These are phyloP conservation scores for Heterohyrax brucei DNA, from an alignment of 2,797 vertebrate species.

Conservation along the genomic window DNA sequence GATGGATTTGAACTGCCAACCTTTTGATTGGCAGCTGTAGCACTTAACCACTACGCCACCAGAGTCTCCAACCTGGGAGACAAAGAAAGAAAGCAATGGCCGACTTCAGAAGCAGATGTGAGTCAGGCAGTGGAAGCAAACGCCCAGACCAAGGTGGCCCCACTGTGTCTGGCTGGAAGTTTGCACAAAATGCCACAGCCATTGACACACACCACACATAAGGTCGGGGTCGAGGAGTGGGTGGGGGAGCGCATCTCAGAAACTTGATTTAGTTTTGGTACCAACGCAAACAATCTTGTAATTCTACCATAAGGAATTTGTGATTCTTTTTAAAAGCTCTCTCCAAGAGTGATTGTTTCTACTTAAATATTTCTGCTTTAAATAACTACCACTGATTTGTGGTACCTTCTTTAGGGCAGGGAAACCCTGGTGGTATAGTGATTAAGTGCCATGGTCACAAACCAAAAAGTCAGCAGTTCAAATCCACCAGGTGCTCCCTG, in stretches of 20 bases:
- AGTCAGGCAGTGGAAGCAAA: background rate
- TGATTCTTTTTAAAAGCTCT: slow-evolving; percentile 42
- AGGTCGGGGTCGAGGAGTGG: background rate
- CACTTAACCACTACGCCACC: too few species aligned
- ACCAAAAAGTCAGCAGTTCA: too few species aligned
- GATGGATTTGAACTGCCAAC: too few species aligned
- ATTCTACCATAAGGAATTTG: slow-evolving; percentile 44
- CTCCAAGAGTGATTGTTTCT: slow-evolving; percentile 41
- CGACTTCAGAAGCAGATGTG: slow-evolving; percentile 52
- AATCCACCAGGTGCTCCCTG: too few species aligned
- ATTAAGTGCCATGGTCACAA: too few species aligned
- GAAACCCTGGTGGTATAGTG: too few species aligned
- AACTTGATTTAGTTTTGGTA: slow-evolving; percentile 26
- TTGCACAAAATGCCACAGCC: background rate
- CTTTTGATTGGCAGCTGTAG: too few species aligned
- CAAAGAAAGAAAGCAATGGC: background rate
- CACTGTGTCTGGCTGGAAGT: background rate
- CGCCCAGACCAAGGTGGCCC: background rate
- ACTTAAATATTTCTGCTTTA: background rate
- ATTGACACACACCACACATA: background rate
- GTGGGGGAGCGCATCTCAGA: background rate
- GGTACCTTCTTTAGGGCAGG: background rate
- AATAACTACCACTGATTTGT: slow-evolving; percentile 13
- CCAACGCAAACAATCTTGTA: slow-evolving; percentile 37
- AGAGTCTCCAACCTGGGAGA: background rate